These are phyloP conservation scores for Cephus cinctus DNA, from an alignment of 1,140 invertebrate genomes.

Conservation along the genomic window DNA sequence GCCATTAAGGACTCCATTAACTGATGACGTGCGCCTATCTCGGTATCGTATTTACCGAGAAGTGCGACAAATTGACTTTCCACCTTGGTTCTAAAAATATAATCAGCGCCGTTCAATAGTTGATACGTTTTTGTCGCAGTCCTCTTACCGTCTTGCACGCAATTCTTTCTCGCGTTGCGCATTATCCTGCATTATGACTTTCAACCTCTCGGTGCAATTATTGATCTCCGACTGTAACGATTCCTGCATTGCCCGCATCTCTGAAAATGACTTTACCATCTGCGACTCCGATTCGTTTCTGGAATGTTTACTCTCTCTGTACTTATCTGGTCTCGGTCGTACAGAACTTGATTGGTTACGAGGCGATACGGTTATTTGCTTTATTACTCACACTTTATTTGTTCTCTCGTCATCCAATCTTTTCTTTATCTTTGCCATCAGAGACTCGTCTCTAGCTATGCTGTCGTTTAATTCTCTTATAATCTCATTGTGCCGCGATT, in stretches of 20 bases:
- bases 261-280: background rate
- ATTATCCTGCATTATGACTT: background rate
- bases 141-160: background rate
- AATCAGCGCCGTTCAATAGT: background rate
- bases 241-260: background rate
- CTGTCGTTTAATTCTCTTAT: background rate
- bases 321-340: background rate
- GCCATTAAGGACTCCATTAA: background rate
- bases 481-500: background rate
- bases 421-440: background rate
- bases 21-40: background rate
- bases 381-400: background rate
- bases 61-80: background rate
- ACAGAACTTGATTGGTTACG: background rate
- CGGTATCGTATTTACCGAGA: background rate
- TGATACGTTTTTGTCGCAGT: background rate
- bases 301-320: background rate
- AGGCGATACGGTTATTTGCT: background rate
- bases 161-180: background rate
- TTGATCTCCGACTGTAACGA: background rate
- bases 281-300: background rate
- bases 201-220: background rate
- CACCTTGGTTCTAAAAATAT: background rate
- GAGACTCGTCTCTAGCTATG: background rate
- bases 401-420: background rate